phyloP scores from a whole-genome alignment of 2,113 vertebrate species.

The Phainopepla nitens region DNA sequence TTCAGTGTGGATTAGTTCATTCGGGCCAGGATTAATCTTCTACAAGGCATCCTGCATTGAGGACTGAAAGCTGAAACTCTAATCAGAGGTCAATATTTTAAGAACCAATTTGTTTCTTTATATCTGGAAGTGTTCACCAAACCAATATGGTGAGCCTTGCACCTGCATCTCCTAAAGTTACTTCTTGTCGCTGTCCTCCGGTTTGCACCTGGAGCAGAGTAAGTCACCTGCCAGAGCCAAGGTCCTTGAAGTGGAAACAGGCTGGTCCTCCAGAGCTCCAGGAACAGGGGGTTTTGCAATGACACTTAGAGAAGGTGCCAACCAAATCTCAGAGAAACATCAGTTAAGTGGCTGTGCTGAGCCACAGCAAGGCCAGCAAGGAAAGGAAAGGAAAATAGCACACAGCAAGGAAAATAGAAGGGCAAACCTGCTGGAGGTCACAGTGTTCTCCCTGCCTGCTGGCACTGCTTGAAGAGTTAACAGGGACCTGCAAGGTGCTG shows the following conservation, averaged over 20 bases:
- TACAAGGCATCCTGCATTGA: fast-evolving
- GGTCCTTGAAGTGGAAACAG: constrained; percentile 75
- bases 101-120: neutral
- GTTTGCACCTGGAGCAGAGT: neutral
- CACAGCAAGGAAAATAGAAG: constrained; percentile 76
- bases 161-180: fast-evolving
- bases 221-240: constrained; percentile 80
- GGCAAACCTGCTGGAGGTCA: constrained; percentile 67
- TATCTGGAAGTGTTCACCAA: neutral
- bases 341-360: constrained; percentile 76
- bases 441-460: neutral
- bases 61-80: neutral
- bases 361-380: constrained; percentile 70
- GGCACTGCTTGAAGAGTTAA: neutral
- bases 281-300: constrained; percentile 59
- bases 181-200: neutral
- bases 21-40: neutral
- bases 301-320: constrained; percentile 68
- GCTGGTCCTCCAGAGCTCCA: constrained; percentile 72
- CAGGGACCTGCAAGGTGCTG: neutral
- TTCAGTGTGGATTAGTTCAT: neutral
- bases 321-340: constrained; percentile 70
- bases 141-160: neutral
- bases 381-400: no score
- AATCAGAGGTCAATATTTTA: neutral